Conservation (phyloP, 2,888 invertebrate genomes). For the Nowickia ferox region DNA sequence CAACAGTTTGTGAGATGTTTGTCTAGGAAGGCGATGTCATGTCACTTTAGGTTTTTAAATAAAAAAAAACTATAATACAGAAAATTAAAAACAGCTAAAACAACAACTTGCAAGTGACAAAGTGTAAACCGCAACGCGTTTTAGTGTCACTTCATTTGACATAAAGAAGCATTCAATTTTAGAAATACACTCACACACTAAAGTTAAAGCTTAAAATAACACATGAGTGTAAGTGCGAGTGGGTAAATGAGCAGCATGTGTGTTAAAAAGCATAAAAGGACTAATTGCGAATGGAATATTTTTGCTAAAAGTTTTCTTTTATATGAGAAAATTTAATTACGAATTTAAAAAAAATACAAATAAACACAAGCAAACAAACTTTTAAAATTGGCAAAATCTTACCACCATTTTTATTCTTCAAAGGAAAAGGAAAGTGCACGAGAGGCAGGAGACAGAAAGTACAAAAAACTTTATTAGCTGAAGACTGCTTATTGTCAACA, state of each 20-base stretch:
- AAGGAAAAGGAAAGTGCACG: constrained; percentile 22
- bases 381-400: constrained; percentile 15
- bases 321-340: constrained; percentile 50
- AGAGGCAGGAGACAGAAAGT: constrained; percentile 4
- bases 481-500: constrained; percentile 63
- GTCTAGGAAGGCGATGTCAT: constrained; percentile 62
- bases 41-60: constrained; percentile 60
- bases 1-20: constrained; percentile 62
- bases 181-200: neutral
- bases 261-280: constrained; percentile 18
- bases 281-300: constrained; percentile 64
- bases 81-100: constrained; percentile 34
- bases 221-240: neutral
- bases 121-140: constrained; percentile 68
- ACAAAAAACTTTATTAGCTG: constrained; percentile 39
- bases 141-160: constrained; percentile 65
- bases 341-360: constrained; percentile 11
- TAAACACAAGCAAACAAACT: constrained; percentile 23
- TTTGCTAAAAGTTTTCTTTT: constrained; percentile 45
- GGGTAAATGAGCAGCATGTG: constrained; percentile 4
- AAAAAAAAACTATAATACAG: constrained; percentile 19
- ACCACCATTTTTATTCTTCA: neutral
- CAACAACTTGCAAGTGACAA: constrained; percentile 52
- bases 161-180: constrained; percentile 57
- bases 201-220: neutral